These are phyloP conservation scores for Eumaeus atala DNA, from an alignment of 1,140 invertebrate species.

Conservation along the genomic window DNA sequence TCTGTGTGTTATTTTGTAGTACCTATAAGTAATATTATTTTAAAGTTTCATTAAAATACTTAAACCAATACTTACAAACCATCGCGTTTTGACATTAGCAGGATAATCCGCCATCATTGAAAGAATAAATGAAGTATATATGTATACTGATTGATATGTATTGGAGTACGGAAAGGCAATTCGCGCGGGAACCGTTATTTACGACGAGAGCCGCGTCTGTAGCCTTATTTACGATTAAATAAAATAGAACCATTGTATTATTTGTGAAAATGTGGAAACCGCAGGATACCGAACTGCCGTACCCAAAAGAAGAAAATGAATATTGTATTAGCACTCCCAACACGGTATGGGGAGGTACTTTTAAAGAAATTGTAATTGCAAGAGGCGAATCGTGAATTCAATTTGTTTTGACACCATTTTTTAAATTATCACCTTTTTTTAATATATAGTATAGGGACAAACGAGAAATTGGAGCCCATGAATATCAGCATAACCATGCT, in stretches of 20 bases:
- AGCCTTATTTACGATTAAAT: slow-evolving; percentile 38
- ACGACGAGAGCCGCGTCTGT: slow-evolving; percentile 21
- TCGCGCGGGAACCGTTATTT: slow-evolving; percentile 34
- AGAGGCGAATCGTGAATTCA: too few species aligned
- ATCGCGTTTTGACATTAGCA: too few species aligned
- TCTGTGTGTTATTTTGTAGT: too few species aligned
- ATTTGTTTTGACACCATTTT: too few species aligned
- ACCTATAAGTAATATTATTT: too few species aligned
- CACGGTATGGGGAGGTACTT: not conserved
- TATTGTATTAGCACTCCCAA: slow-evolving; percentile 9
- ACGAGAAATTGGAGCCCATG: too few species aligned
- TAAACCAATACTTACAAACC: too few species aligned
- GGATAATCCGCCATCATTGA: slow-evolving; percentile 18
- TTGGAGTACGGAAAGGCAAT: slow-evolving; percentile 31
- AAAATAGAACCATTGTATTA: slow-evolving; percentile 34
- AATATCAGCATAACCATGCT: too few species aligned
- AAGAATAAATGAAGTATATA: slow-evolving; percentile 14
- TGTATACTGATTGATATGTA: slow-evolving; percentile 36
- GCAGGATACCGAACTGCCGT: slow-evolving; percentile 9
- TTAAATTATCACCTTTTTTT: too few species aligned
- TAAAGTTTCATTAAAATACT: too few species aligned
- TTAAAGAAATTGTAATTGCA: not conserved
- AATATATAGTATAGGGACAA: too few species aligned
- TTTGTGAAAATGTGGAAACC: slow-evolving; percentile 23
- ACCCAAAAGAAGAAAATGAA: slow-evolving; percentile 5